These are phyloP conservation scores for Pterobdella sp. DNA, from an alignment of 2,888 invertebrate species.

Conservation along the genomic window DNA sequence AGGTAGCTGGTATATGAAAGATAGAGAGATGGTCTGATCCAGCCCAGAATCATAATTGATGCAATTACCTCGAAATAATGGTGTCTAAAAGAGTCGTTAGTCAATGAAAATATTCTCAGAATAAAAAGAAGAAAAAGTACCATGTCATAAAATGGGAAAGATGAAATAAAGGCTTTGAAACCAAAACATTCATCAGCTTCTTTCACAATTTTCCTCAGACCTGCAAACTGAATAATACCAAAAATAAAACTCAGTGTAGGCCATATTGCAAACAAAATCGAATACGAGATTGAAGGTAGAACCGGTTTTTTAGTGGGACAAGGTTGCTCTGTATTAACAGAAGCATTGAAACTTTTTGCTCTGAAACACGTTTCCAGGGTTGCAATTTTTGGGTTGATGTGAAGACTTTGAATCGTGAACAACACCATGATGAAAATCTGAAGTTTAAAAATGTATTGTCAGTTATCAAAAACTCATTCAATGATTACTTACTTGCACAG, in stretches of 20 bases:
- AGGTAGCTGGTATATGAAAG: constrained; percentile 21
- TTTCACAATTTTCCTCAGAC: neutral
- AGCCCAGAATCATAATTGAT: constrained; percentile 19
- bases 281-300: neutral
- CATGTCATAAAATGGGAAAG: constrained; percentile 12
- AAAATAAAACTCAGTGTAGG: constrained; percentile 16
- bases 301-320: neutral
- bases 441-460: too few relatives aligned
- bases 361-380: neutral
- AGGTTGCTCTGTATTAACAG: too few relatives aligned
- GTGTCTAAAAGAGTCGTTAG: neutral
- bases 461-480: too few relatives aligned
- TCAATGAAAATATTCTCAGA: neutral
- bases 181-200: neutral
- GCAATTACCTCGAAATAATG: constrained; percentile 18
- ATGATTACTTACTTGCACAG: neutral
- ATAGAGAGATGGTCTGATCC: constrained; percentile 22
- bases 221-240: constrained; percentile 12
- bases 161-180: neutral
- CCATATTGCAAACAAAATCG: constrained; percentile 14
- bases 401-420: neutral
- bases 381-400: neutral
- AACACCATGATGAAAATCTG: constrained; percentile 8
- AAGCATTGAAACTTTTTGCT: too few relatives aligned
- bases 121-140: constrained; percentile 5